A percentile compares a stretch with the other conserved stretches of the same genome.
Conservation (phyloP, 2,113 vertebrate genomes). For the Edolisoma coerulescens region DNA sequence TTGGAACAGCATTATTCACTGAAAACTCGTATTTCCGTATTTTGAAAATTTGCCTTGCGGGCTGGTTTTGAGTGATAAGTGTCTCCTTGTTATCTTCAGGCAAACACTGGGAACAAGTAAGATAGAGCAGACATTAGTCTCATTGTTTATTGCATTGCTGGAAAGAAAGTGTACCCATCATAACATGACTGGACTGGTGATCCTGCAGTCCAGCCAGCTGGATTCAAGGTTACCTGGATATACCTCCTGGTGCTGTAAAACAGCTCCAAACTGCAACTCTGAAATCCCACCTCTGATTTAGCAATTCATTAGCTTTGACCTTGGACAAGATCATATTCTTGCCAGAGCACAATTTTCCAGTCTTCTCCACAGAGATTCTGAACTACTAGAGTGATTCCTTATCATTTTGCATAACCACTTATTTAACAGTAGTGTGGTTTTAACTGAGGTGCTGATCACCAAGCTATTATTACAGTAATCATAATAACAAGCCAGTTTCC, state of each 20-base stretch:
- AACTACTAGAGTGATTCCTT: not conserved
- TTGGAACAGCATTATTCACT: not conserved
- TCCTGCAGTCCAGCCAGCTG: not conserved
- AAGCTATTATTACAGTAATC: not conserved
- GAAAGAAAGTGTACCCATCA: not conserved
- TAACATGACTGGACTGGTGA: not conserved
- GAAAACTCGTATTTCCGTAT: fast-evolving
- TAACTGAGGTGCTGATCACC: not conserved
- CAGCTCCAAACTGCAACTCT: not conserved
- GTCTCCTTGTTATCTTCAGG: not conserved
- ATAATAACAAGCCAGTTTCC: not conserved
- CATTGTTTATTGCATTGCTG: not conserved
- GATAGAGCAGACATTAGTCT: not conserved
- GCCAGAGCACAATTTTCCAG: not conserved
- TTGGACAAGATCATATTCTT: not conserved
- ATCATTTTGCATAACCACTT: not conserved
- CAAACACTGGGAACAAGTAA: not conserved
- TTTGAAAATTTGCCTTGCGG: not conserved
- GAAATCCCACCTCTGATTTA: not conserved
- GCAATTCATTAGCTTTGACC: not conserved
- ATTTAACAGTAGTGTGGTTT: not conserved
- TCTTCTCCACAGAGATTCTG: not conserved
- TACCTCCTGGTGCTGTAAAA: not conserved
- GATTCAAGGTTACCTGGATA: not conserved
- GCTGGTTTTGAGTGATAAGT: not conserved